Evolutionary conservation across 2,113 vertebrate species (phyloP), one percentile per base, ranked within the genome.

Genomic region (Tupaia chinensis): DNA sequence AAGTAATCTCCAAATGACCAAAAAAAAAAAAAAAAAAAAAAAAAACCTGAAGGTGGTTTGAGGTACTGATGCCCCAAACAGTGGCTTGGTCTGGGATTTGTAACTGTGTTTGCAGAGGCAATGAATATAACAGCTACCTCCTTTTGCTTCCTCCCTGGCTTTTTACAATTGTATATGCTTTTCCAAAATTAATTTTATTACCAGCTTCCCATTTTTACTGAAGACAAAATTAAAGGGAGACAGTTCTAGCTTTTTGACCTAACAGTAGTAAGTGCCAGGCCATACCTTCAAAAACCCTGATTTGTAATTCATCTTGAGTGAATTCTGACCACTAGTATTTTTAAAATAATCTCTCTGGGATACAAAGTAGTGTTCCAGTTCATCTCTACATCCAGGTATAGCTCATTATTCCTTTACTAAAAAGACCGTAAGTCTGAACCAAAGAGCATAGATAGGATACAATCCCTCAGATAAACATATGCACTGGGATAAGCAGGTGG

Each of bases 161-260:
- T 68, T 79, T 54, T 68, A 14, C 16, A 83, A 63, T 61, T 34
- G 23, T 78, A 73, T 29, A 56, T 53, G 23, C 11, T 79, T 86
- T 92, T 84, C 12, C 68, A 83, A 95, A 92, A 89, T 77, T 91
- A 85, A 66, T 88, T 68, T 88, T 74, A 27, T 89, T 32, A 44
- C 9, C 27, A 86, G 54, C 72, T 91, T n/a, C 29, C 27, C 10
- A 27, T 84, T 94, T 93, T 91, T 34, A 90, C 72, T 58, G 58
- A 13, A 79, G 23, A 25, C 66, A 73, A 94, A 87, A 92, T 17
- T 76, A n/a, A 93, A 88, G 44, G 15, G 25, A 22, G 34, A 9
- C 1, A 61, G 29, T 87, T 70, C 22, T n/a, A 68, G 27, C 29
- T 83, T 91, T 61, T 84, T 44, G 53, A 66, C 13, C 5, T 82